phyloP scores from a whole-genome alignment of 2,113 vertebrate genomes.

The Oreochromis spilurus region DNA sequence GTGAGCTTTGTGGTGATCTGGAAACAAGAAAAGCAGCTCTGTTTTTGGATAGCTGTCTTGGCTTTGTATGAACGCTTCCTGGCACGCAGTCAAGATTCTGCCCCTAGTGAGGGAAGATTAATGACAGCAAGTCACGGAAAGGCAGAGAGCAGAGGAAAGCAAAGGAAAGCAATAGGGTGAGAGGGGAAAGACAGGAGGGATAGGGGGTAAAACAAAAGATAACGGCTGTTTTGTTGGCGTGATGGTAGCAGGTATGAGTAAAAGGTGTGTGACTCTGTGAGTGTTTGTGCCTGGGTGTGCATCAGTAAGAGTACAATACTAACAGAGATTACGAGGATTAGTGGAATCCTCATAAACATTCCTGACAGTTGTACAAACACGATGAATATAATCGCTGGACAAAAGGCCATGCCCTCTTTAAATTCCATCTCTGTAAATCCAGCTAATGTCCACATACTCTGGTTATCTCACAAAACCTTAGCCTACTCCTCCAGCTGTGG shows the following conservation, averaged over 20 bases:
- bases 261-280: slow-evolving; percentile 3
- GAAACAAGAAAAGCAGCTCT: slow-evolving; percentile 69
- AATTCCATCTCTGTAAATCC: slow-evolving; percentile 23
- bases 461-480: background rate
- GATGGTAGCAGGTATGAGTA: background rate
- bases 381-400: slow-evolving; percentile 1
- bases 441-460: slow-evolving; percentile 4
- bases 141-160: slow-evolving; percentile 56
- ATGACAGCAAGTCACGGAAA: slow-evolving; percentile 80
- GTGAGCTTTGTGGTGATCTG: slow-evolving; percentile 41
- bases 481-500: background rate
- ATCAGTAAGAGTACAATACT: background rate
- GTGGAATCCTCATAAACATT: background rate
- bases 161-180: slow-evolving; percentile 22
- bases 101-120: slow-evolving; percentile 75
- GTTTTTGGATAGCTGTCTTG: slow-evolving; percentile 70
- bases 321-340: slow-evolving; percentile 1
- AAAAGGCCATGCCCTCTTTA: background rate
- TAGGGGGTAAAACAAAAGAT: slow-evolving; percentile 2
- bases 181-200: slow-evolving; percentile 11
- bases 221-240: background rate
- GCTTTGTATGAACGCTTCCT: slow-evolving; percentile 65
- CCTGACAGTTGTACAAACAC: slow-evolving; percentile 8
- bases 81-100: slow-evolving; percentile 74
- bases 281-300: background rate